phyloP scores from a whole-genome alignment of 2,113 vertebrate species.

The Poeciliopsis turrubarensis region DNA sequence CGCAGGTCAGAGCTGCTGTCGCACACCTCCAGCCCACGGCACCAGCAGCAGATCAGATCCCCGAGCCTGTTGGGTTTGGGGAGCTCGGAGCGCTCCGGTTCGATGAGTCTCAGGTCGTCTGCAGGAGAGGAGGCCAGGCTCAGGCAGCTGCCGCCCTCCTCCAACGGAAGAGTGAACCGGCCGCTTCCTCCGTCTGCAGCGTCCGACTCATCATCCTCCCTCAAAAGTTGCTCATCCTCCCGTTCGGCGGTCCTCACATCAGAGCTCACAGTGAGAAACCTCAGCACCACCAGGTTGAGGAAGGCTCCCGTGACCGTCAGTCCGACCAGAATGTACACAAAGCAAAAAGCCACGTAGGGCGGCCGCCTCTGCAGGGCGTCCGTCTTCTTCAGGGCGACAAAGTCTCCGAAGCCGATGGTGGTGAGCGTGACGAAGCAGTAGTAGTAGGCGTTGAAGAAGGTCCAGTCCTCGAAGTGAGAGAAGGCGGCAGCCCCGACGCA shows the following conservation, averaged over 20 bases:
- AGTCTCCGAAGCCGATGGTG: slow-evolving; percentile 92
- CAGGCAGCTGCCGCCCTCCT: slow-evolving; percentile 79
- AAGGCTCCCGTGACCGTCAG: slow-evolving; percentile 89
- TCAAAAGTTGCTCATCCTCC: slow-evolving; percentile 38
- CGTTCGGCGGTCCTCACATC: slow-evolving; percentile 37
- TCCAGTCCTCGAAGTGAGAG: slow-evolving; percentile 90
- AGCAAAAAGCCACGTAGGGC: slow-evolving; percentile 88
- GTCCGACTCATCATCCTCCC: slow-evolving; percentile 59
- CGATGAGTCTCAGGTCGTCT: slow-evolving; percentile 60
- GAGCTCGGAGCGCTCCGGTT: slow-evolving; percentile 21
- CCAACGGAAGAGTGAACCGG: slow-evolving; percentile 73
- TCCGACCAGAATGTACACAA: slow-evolving; percentile 91
- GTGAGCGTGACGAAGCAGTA: slow-evolving; percentile 93
- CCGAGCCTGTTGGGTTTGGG: slow-evolving; percentile 44
- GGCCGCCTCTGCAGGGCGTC: slow-evolving; percentile 85
- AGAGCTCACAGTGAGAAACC: slow-evolving; percentile 85
- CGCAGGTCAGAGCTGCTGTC: slow-evolving; percentile 61
- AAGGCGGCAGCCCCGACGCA: slow-evolving; percentile 87
- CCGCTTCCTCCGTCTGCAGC: slow-evolving; percentile 52
- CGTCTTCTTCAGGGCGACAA: slow-evolving; percentile 88
- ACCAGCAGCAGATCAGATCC: slow-evolving; percentile 77
- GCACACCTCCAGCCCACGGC: slow-evolving; percentile 67
- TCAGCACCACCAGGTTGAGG: slow-evolving; percentile 90
- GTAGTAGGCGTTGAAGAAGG: slow-evolving; percentile 90
- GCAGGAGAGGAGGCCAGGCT: slow-evolving; percentile 80